Evolutionary conservation across 2,797 vertebrate species (phyloP).

Genomic region (Chloroceryle amazona): DNA sequence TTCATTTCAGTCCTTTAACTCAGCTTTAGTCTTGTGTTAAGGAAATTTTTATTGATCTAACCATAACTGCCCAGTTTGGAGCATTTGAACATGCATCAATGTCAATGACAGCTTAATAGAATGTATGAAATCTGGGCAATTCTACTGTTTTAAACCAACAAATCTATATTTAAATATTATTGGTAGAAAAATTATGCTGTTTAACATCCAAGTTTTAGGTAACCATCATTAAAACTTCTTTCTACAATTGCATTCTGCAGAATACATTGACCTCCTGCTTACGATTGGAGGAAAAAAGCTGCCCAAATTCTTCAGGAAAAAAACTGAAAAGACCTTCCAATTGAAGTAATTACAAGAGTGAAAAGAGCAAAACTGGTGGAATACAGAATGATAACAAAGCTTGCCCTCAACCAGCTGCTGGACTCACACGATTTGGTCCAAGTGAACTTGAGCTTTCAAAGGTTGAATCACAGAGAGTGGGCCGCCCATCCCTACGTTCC

Average conservation of each 20-base stretch:
- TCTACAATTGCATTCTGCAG: background rate
- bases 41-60: background rate
- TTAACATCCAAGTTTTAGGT: background rate
- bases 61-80: background rate
- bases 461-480: background rate
- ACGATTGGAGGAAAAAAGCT: background rate
- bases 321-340: background rate
- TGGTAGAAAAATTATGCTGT: background rate
- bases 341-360: background rate
- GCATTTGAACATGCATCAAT: background rate
- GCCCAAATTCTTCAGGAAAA: background rate
- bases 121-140: background rate
- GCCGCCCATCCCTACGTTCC: background rate
- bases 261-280: background rate
- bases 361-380: background rate
- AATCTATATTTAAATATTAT: background rate
- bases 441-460: background rate
- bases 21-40: background rate
- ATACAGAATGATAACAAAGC: background rate
- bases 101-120: background rate
- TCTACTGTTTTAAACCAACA: background rate
- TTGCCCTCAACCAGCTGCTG: background rate
- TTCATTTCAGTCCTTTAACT: background rate
- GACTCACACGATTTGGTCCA: background rate
- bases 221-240: background rate